These are phyloP conservation scores for Sinonovacula constricta DNA, from an alignment of 1,140 invertebrate genomes.

Conservation along the genomic window DNA sequence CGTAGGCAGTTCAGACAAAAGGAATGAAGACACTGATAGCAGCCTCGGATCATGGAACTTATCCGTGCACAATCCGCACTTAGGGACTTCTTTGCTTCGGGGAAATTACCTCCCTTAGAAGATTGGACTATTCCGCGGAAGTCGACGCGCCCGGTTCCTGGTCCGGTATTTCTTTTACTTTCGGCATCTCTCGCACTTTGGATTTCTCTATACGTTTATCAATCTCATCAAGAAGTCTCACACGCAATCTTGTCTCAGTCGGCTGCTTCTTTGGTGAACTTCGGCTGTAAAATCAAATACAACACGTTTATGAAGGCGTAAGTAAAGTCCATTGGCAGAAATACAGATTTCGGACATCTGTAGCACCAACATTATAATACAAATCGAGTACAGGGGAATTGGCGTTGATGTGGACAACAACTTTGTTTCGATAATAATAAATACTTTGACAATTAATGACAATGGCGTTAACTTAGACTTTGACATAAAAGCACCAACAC, in stretches of 20 bases:
- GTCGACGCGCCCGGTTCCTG: neutral
- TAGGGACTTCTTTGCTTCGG: conserved; percentile 36
- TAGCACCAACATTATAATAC: too few species aligned
- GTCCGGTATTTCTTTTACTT: neutral
- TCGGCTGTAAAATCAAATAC: conserved; percentile 18
- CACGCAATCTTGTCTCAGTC: neutral
- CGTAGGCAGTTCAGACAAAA: conserved; percentile 42
- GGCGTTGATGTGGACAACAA: too few species aligned
- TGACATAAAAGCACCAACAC: too few species aligned
- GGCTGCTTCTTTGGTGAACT: neutral
- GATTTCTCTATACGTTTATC: neutral
- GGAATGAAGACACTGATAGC: conserved; percentile 42
- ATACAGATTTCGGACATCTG: too few species aligned
- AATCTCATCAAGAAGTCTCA: neutral
- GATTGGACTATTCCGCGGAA: neutral
- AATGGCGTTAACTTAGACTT: too few species aligned
- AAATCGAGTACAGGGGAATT: too few species aligned
- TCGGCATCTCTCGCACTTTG: neutral
- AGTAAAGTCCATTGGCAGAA: too few species aligned
- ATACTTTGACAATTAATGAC: too few species aligned
- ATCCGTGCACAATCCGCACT: conserved; percentile 43
- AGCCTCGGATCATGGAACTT: conserved; percentile 47
- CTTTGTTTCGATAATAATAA: too few species aligned
- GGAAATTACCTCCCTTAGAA: neutral
- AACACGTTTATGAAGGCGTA: too few species aligned